Base-by-base conservation (phyloP, 64 coral and sea anemone species). In the Pocillopora verrucosa region DNA sequence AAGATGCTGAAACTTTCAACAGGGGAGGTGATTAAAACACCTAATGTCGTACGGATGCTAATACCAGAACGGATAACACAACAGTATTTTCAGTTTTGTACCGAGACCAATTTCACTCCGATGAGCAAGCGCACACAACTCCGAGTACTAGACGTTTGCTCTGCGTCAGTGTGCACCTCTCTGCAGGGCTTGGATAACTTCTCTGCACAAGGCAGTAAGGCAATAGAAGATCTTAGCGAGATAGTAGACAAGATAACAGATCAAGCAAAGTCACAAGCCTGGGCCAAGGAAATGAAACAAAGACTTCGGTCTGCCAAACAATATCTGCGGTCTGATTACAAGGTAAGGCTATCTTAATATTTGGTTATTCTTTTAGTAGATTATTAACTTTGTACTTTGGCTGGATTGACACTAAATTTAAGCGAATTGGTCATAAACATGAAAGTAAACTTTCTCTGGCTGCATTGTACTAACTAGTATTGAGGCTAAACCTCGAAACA, bases 151-250 rank as follows among this genome's bases (percentile, higher is more conserved):
- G 22, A 61, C 19, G 89, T 59, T 11, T 90, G 89, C 65, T 76
- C 79, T 4, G 89, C 79, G 19, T 90, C 89, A 24, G 60, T 61
- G 19, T 69, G 70, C n/a, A 90, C 57, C 10, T 83, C 65, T 75
- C 89, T 90, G 63, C 78, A 83, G 72, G 89, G 79, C 17, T 56
- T 90, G 56, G 88, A 89, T 24, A 82, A 83, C 36, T 83, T 90
- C 59, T 63, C 78, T 74, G 89, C 89, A 10, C 69, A 90, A 45
- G 89, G 89, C 61, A 38, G 14, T 19, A 81, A 80, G 0, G 89
- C 78, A 45, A 56, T 90, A n/a, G 69, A 90, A 60, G 79, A 65
- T 16, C 69, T 90, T 45, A 34, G 73, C 34, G 30, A 73, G 1
- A 30, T n/a, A 2, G 89, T 90, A 57, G 89, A 90, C 59, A 90